A percentile compares a stretch with the other conserved stretches of the same genome.
Conservation (phyloP, 2,797 vertebrate genomes). For the Macrochelys suwanniensis region DNA sequence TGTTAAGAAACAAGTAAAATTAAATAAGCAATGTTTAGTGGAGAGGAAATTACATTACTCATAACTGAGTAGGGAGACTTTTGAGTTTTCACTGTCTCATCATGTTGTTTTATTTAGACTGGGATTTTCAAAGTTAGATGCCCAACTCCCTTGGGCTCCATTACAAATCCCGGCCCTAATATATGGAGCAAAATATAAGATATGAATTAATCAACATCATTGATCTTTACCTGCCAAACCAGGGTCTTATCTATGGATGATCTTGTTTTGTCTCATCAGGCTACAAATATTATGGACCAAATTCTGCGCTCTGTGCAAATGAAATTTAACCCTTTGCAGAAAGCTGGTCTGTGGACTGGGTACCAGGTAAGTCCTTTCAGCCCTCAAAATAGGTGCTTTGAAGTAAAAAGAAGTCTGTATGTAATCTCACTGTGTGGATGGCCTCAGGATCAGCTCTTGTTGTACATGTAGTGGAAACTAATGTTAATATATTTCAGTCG, state of each 20-base stretch:
- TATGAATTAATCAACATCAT: background rate
- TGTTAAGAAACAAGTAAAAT: conserved; percentile 15
- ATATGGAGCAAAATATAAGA: fast-evolving
- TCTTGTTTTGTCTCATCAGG: background rate
- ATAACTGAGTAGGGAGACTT: background rate
- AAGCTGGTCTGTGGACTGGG: background rate
- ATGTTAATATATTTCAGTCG: background rate
- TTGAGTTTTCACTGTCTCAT: background rate
- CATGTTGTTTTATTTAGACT: background rate
- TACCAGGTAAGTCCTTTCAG: background rate
- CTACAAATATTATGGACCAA: fast-evolving
- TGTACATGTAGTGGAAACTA: background rate
- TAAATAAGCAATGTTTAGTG: background rate
- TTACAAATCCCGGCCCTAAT: background rate
- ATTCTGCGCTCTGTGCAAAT: background rate
- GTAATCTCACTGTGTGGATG: background rate
- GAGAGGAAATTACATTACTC: background rate
- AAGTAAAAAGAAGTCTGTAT: background rate
- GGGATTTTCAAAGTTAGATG: background rate
- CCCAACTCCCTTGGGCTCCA: fast-evolving
- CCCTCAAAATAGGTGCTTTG: background rate
- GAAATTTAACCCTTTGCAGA: background rate
- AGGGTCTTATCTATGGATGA: fast-evolving
- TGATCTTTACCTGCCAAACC: background rate
- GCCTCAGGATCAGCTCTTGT: background rate